Evolutionary conservation across 2,888 invertebrate genomes (phyloP), one percentile per base, ranked within the genome.

Genomic region (Hemaris fuciformis): DNA sequence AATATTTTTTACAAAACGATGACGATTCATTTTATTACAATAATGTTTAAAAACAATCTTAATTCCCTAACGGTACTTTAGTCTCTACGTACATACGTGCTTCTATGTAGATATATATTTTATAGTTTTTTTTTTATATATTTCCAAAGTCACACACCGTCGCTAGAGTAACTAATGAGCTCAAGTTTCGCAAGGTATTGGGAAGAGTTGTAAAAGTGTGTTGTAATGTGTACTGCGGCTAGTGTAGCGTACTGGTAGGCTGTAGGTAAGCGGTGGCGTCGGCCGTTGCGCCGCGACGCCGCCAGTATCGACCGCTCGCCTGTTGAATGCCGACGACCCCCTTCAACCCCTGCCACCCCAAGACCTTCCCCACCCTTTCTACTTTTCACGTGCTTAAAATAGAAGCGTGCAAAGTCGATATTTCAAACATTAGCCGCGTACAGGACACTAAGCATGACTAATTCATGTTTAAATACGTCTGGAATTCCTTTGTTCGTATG

Each of bases 351-450:
- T 75, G 67, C 73, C 71, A 72, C 84, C 85, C 86, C 76, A 81
- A 84, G 82, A 82, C 82, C 81, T 76, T 76, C 77, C 80, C 81
- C 83, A 72, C 77, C 84, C 84, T 76, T 77, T 78, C 79, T 79
- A 87, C 86, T 88, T 90, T 90, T 90, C 89, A 91, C 88, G 86
- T 89, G 89, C 89, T 89, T 85, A 91, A 91, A 91, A 91, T 91
- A 91, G 89, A 87, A 87, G 81, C 85, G 83, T 85, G 85, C 84
- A 84, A 82, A 89, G 88, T 88, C 91, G 89, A 91, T 91, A 88
- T 90, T 89, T 85, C 84, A 88, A 85, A 87, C 85, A 89, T 88
- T 88, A 85, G 83, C 86, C 81, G 77, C 72, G 75, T 75, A 82
- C 79, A 83, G 84, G 83, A 84, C 84, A 83, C 79, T 84, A 76